A percentile compares a stretch with the other conserved stretches of the same genome.
phyloP scores from a whole-genome alignment of 2,113 vertebrate genomes.

The Pituophis catenifer region DNA sequence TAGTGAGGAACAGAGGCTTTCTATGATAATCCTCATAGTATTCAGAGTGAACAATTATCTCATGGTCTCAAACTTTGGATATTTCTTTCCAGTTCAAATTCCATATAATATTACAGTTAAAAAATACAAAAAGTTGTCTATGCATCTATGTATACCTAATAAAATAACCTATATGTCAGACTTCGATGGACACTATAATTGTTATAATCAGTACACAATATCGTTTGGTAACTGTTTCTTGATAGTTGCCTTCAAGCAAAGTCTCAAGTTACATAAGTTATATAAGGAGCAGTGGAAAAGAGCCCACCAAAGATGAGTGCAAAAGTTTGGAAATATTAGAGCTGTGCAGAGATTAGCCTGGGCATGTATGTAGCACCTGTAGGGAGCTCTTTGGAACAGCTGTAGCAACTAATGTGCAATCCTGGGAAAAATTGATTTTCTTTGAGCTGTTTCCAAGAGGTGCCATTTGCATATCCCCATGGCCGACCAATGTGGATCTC shows the following conservation, averaged over 20 bases:
- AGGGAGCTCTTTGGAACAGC: neutral
- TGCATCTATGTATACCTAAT: neutral
- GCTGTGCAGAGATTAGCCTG: neutral
- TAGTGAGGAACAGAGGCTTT: neutral
- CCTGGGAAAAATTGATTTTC: neutral
- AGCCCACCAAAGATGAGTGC: neutral
- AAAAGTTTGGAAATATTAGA: neutral
- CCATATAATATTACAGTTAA: neutral
- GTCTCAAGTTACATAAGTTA: neutral
- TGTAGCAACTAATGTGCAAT: neutral
- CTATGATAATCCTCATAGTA: neutral
- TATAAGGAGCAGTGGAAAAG: neutral
- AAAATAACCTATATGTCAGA: neutral
- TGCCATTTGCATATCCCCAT: neutral
- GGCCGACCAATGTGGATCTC: neutral
- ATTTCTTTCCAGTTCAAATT: neutral
- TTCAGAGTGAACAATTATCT: neutral
- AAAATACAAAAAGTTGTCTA: neutral
- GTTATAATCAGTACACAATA: neutral
- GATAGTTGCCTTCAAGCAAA: neutral
- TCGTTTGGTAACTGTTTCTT: neutral
- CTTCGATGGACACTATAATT: neutral
- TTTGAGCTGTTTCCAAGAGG: neutral
- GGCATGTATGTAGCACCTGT: neutral
- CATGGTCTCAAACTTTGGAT: neutral